These are phyloP conservation scores for Magallana gigas DNA, from an alignment of 1,140 invertebrate species.

Conservation along the genomic window DNA sequence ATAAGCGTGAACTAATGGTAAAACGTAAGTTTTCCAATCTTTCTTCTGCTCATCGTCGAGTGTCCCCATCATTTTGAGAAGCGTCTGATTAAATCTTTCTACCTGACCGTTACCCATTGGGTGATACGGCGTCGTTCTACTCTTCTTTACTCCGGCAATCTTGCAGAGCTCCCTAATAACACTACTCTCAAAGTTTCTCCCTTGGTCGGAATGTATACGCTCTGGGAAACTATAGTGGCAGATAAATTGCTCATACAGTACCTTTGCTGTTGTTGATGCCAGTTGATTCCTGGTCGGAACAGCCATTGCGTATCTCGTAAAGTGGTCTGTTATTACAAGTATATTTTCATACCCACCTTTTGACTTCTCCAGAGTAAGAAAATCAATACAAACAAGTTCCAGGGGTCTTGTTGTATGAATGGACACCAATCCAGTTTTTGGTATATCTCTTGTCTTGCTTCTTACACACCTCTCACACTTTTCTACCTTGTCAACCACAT, in stretches of 20 bases:
- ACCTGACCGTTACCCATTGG: constrained; percentile 11
- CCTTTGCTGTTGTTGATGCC: too few species aligned
- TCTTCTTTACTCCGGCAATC: constrained; percentile 35
- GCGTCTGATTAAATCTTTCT: not conserved
- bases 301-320: too few species aligned
- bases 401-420: constrained; percentile 41
- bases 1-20: not conserved
- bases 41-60: too few species aligned
- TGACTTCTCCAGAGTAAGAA: constrained; percentile 41
- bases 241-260: not conserved
- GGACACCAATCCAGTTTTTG: not conserved
- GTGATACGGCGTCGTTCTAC: constrained; percentile 35
- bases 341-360: constrained; percentile 41
- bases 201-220: constrained; percentile 28
- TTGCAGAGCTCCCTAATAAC: constrained; percentile 28
- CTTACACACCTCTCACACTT: constrained; percentile 31
- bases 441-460: constrained; percentile 3
- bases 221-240: constrained; percentile 36
- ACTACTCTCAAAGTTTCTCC: constrained; percentile 22
- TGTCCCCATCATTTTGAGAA: too few species aligned
- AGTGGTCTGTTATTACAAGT: too few species aligned
- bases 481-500: constrained; percentile 11
- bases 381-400: constrained; percentile 43
- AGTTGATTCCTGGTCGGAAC: too few species aligned
- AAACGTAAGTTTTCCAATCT: too few species aligned